Evolutionary conservation across 2,888 invertebrate genomes (phyloP).

Genomic region (Eristalinus sepulchralis): DNA sequence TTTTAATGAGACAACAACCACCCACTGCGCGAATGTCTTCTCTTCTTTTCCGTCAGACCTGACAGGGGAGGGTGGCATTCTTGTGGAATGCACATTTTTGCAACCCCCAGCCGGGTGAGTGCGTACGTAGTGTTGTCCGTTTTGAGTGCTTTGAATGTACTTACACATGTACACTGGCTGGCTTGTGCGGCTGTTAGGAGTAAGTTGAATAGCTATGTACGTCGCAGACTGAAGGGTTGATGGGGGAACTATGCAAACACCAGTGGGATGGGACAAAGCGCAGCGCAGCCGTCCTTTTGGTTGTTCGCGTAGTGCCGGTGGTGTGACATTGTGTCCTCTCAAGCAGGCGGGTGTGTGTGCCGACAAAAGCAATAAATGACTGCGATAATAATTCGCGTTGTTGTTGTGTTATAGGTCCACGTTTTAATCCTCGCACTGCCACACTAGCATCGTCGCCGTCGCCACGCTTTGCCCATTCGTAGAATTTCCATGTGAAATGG

Average conservation of each 20-base stretch:
- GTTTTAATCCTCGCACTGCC: slow-evolving; percentile 18
- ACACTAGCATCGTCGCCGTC: background rate
- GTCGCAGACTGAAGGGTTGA: slow-evolving; percentile 34
- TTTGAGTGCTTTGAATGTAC: background rate
- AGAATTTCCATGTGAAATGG: slow-evolving; percentile 15
- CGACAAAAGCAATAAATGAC: slow-evolving; percentile 56
- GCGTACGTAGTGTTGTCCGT: background rate
- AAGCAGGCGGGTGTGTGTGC: slow-evolving; percentile 25
- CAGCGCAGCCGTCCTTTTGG: slow-evolving; percentile 44
- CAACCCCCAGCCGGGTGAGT: slow-evolving; percentile 7
- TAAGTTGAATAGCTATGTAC: slow-evolving; percentile 38
- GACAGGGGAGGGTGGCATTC: background rate
- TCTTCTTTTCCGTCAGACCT: background rate
- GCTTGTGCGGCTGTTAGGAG: slow-evolving; percentile 2
- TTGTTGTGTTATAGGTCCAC: background rate
- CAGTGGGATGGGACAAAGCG: background rate
- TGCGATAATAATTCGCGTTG: slow-evolving; percentile 44
- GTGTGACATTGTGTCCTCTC: slow-evolving; percentile 40
- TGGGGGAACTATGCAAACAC: background rate
- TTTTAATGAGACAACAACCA: slow-evolving; percentile 34
- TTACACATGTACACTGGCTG: background rate
- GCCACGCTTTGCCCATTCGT: background rate
- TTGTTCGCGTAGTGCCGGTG: slow-evolving; percentile 8
- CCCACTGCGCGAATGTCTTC: slow-evolving; percentile 1
- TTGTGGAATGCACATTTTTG: slow-evolving; percentile 17